A percentile compares a stretch with the other conserved stretches of the same genome.
Evolutionary conservation across 2,797 vertebrate species (phyloP).

Genomic region (Dicrostonyx torquatus): DNA sequence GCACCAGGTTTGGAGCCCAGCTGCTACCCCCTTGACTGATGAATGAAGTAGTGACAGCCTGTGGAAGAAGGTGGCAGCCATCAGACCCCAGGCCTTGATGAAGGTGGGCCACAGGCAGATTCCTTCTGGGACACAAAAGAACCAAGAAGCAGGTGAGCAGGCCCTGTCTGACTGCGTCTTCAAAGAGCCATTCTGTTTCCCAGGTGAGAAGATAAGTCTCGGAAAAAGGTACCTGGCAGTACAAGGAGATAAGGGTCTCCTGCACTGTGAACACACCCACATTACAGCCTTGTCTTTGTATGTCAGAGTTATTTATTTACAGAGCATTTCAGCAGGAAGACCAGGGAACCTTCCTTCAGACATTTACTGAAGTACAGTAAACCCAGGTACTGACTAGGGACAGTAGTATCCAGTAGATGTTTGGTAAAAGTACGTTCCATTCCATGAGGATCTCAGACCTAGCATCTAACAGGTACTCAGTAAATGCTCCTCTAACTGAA

Average conservation of each 20-base stretch:
- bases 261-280: slow-evolving; percentile 14
- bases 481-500: slow-evolving; percentile 9
- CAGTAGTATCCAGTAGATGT: neutral
- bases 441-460: neutral
- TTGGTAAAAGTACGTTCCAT: neutral
- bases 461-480: neutral
- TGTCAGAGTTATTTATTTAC: slow-evolving; percentile 62
- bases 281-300: neutral
- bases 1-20: slow-evolving; percentile 6
- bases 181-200: slow-evolving; percentile 48
- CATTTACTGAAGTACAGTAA: neutral
- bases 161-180: neutral
- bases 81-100: neutral
- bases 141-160: neutral
- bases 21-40: neutral
- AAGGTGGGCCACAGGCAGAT: neutral
- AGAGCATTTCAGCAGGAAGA: slow-evolving; percentile 42
- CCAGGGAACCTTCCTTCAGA: neutral
- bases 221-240: slow-evolving; percentile 22
- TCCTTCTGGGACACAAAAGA: neutral
- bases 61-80: neutral
- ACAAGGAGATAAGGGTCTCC: slow-evolving; percentile 2
- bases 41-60: neutral
- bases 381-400: neutral
- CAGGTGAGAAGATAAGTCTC: slow-evolving; percentile 43